Evolutionary conservation across 2,113 vertebrate species (phyloP).

Genomic region (Gobio gobio): DNA sequence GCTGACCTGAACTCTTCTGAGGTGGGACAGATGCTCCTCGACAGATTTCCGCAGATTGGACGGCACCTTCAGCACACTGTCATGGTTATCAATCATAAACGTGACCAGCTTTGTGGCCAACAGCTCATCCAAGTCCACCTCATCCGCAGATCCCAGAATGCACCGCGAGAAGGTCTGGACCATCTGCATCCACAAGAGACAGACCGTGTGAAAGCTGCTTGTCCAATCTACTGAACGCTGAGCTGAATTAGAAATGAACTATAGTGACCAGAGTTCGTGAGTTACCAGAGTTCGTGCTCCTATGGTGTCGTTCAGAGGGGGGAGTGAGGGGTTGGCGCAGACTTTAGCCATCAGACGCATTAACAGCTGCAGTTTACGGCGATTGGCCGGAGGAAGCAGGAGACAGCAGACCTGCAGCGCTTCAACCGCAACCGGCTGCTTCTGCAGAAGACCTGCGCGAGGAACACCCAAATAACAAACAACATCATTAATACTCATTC

Average conservation of each 20-base stretch:
- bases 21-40: conserved; percentile 79
- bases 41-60: conserved; percentile 75
- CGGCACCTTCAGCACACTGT: conserved; percentile 80
- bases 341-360: conserved; percentile 84
- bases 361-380: conserved; percentile 82
- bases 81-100: conserved; percentile 85
- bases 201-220: neutral
- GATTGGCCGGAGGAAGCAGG: conserved; percentile 83
- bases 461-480: neutral
- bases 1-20: conserved; percentile 81
- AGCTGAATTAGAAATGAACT: conserved; percentile 1
- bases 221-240: neutral
- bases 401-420: conserved; percentile 85
- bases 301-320: conserved; percentile 79
- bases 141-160: conserved; percentile 85
- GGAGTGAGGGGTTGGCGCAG: conserved; percentile 79
- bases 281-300: conserved; percentile 81
- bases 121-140: conserved; percentile 86
- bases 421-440: conserved; percentile 75
- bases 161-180: conserved; percentile 85
- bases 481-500: neutral
- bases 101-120: conserved; percentile 84
- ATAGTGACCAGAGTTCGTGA: neutral
- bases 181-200: conserved; percentile 69
- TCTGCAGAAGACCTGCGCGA: conserved; percentile 60